Base-by-base conservation (phyloP, 2,113 vertebrate species). In the Esox niger region DNA sequence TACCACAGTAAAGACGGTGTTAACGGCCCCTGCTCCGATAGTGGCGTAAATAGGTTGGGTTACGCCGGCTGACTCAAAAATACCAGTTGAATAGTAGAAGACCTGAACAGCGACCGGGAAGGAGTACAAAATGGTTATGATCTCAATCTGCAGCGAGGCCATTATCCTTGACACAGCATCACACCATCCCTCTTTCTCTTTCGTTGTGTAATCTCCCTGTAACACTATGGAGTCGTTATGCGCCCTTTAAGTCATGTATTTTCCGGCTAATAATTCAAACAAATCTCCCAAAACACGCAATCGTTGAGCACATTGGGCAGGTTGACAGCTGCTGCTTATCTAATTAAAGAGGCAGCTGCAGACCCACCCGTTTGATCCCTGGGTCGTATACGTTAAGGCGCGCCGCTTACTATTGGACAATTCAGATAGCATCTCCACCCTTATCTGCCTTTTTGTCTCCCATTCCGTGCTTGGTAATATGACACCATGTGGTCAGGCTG, bases 31-130 rank as follows among this genome's bases (percentile, higher is more conserved):
- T 0, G 96, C 94, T n/a, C 96, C 96, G 6, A 98, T 98, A 29
- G 97, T 98, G 64, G 96, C 95, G 7, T 95, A 96, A 31, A 98
- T 83, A 0, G 97, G 95, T 71, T 98, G 62, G 0, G 80, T 10
- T 6, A 98, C 95, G 0, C 94, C 94, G 0, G 97, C 96, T 0
- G 91, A 88, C 6, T 75, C 1, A 72, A 99, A 99, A 84, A 98
- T 98, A 10, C 93, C 93, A 0, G 97, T 98, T 0, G 97, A 99
- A 67, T 98, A 99, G 78, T 98, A 99, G 79, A 99, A 98, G 0
- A 98, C 95, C 97, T 98, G 74, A 64, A 20, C 61, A 56, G 70
- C 55, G 21, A 13, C 57, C 33, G n/a, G 27, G n/a, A 21, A 47
- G 27, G 66, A 21, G 8, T 13, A n/a, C 15, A 52, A 31, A 20